Evolutionary conservation across 2,113 vertebrate genomes (phyloP).

Genomic region (Microtus oregoni): DNA sequence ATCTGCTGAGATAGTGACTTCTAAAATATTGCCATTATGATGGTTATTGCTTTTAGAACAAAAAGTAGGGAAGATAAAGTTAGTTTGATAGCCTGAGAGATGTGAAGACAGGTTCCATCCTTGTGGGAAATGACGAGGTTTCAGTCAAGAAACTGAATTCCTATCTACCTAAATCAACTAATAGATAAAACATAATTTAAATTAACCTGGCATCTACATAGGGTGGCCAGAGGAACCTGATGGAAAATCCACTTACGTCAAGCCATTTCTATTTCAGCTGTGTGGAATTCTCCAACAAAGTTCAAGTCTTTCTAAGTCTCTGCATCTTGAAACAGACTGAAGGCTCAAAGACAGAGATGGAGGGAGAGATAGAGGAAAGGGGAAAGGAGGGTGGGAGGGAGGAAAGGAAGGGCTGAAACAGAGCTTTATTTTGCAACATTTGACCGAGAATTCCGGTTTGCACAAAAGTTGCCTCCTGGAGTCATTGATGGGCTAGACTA

Average conservation of each 20-base stretch:
- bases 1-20: not conserved
- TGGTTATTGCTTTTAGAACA: not conserved
- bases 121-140: conserved; percentile 18
- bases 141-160: conserved; percentile 49
- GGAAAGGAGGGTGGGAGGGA: not conserved
- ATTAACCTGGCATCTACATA: not conserved
- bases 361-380: not conserved
- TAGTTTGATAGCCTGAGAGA: not conserved
- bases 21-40: not conserved
- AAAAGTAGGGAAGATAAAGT: not conserved
- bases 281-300: not conserved
- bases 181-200: conserved; percentile 5
- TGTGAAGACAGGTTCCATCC: not conserved
- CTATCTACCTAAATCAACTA: conserved; percentile 17
- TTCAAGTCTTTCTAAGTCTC: not conserved
- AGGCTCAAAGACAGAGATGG: not conserved
- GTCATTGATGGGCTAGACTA: not conserved
- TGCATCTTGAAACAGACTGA: conserved; percentile 11
- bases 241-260: not conserved
- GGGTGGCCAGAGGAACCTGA: not conserved
- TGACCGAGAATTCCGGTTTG: not conserved
- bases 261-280: not conserved
- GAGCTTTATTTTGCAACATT: not conserved
- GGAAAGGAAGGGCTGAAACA: not conserved
- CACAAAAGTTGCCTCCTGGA: not conserved